Evolutionary conservation across 2,888 invertebrate genomes (phyloP).

Genomic region (Zygogramma bicolorata): DNA sequence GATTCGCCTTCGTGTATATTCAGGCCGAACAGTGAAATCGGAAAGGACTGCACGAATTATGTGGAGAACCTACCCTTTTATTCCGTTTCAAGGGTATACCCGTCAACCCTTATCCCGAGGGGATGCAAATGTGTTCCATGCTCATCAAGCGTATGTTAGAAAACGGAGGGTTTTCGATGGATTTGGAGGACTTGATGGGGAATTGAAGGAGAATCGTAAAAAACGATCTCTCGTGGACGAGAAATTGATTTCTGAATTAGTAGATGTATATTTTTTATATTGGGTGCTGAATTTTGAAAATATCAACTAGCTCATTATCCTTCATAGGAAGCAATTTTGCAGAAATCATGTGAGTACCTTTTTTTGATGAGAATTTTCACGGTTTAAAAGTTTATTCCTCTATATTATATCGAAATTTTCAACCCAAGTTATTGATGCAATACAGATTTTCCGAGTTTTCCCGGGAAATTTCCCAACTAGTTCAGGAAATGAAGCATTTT

Average conservation of each 20-base stretch:
- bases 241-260: background rate
- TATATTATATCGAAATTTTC: too few relatives aligned
- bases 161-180: background rate
- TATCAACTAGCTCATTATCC: too few relatives aligned
- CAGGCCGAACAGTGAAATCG: background rate
- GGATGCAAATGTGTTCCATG: background rate
- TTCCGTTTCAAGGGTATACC: background rate
- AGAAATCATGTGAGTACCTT: too few relatives aligned
- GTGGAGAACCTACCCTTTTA: background rate
- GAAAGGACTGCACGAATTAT: background rate
- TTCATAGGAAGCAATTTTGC: too few relatives aligned
- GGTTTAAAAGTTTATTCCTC: too few relatives aligned
- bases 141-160: background rate
- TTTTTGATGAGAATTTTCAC: too few relatives aligned
- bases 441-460: too few relatives aligned
- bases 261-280: too few relatives aligned
- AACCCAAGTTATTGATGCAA: too few relatives aligned
- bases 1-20: background rate
- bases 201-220: background rate
- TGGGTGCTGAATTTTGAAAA: too few relatives aligned
- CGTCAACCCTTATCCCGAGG: background rate
- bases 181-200: background rate
- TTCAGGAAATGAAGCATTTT: too few relatives aligned
- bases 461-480: too few relatives aligned
- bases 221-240: background rate